phyloP scores from a whole-genome alignment of 2,888 invertebrate species.

The Tachina fera region DNA sequence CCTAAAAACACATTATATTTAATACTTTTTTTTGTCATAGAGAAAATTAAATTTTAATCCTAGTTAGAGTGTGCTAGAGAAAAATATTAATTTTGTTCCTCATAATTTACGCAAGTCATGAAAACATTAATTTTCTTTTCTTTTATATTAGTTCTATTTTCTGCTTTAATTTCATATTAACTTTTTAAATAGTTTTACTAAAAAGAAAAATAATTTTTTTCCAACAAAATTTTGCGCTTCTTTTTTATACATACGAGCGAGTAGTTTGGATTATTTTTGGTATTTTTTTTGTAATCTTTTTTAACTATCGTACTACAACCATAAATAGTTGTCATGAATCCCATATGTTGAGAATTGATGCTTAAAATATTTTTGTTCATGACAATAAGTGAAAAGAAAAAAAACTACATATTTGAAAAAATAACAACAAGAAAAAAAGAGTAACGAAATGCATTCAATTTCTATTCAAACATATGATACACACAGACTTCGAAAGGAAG shows the following conservation, averaged over 20 bases:
- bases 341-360: constrained; percentile 70
- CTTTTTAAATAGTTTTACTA: constrained; percentile 55
- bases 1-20: constrained; percentile 34
- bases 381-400: constrained; percentile 10
- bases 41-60: constrained; percentile 69
- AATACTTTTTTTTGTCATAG: constrained; percentile 33
- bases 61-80: constrained; percentile 29
- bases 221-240: constrained; percentile 18
- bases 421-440: constrained; percentile 20
- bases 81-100: constrained; percentile 36
- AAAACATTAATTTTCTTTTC: constrained; percentile 62
- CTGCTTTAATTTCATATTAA: constrained; percentile 53
- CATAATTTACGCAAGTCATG: constrained; percentile 63
- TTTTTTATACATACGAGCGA: constrained; percentile 9
- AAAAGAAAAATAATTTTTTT: neutral
- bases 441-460: constrained; percentile 58
- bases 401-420: neutral
- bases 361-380: constrained; percentile 60
- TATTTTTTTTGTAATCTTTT: neutral
- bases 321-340: constrained; percentile 69
- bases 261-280: constrained; percentile 18
- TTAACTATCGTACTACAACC: constrained; percentile 39
- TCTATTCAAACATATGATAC: constrained; percentile 57
- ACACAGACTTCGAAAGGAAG: constrained; percentile 46
- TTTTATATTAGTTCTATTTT: constrained; percentile 8